These are phyloP conservation scores for Drosophila anomelani DNA, from an alignment of 2,888 invertebrate species.

Conservation along the genomic window DNA sequence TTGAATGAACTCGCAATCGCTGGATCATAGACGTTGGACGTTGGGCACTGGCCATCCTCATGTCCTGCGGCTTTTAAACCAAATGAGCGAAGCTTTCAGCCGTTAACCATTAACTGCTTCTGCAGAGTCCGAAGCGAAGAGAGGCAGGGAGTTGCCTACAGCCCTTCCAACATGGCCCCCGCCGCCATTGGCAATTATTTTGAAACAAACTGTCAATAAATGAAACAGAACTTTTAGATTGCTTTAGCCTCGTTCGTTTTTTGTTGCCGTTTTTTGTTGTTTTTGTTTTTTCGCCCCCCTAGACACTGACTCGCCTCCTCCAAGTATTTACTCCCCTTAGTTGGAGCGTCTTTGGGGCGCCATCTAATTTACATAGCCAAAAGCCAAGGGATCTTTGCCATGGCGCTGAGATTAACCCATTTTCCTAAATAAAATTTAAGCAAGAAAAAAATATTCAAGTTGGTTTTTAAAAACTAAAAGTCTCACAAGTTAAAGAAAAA, in stretches of 20 bases:
- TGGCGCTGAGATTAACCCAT: constrained; percentile 20
- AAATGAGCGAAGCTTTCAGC: constrained; percentile 39
- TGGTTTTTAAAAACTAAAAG: not conserved
- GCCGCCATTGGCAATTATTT: constrained; percentile 64
- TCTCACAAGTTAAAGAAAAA: not conserved
- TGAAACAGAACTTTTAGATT: constrained; percentile 65
- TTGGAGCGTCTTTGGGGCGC: constrained; percentile 49
- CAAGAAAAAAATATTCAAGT: not conserved
- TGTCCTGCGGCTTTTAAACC: constrained; percentile 39
- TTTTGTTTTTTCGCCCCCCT: constrained; percentile 1
- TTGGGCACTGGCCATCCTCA: constrained; percentile 16
- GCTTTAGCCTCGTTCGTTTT: constrained; percentile 42
- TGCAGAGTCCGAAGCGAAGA: not conserved
- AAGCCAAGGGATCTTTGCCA: constrained; percentile 31
- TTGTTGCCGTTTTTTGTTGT: constrained; percentile 9
- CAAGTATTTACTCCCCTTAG: not conserved
- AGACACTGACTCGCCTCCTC: not conserved
- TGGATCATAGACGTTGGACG: constrained; percentile 3
- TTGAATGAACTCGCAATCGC: constrained; percentile 27
- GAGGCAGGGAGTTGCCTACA: not conserved
- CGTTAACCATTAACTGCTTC: constrained; percentile 31
- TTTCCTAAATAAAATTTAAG: not conserved
- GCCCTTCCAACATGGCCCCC: constrained; percentile 22
- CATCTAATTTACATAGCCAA: constrained; percentile 66
- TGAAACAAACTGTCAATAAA: constrained; percentile 69